Base-by-base conservation (phyloP, 2,113 vertebrate species). In the Carassius carassius region DNA sequence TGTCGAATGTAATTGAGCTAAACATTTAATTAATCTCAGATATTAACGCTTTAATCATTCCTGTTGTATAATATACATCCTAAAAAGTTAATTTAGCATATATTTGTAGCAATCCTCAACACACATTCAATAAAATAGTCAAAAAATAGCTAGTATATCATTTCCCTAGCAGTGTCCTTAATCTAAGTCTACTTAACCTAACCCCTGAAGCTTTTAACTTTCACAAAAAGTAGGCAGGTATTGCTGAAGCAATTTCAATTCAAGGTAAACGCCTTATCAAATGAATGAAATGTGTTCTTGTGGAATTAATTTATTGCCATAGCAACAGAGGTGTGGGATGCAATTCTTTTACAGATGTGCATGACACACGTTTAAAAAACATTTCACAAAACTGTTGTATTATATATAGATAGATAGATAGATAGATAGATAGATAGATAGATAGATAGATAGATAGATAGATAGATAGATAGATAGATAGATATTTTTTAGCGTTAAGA, bases 221-320 rank as follows among this genome's bases (percentile, higher is more conserved):
- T 67, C 41, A 81, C n/a, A 13, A 4, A 49, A 81, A 51, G 16
- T 49, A 49, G 78, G 62, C 23, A 67, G 13, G 35, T 62, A 62
- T 41, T 76, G 56, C 56, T 62, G 35, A n/a, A 78, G 37, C 60
- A 21, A 21, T 67, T 80, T 67, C 14, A 81, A 81, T 80, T 67
- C 14, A 81, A 81, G 23, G 62, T 81, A 81, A 67, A 81, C 8
- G 10, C 13, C 44, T 81, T 49, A 29, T 81, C 78, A 65, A 81
- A 67, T 67, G 2, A 81, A 67, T 81, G 1, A 81, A 65, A 67
- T 1, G 2, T 32, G 67, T 81, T 17, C 41, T 81, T 16, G 14
- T 80, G 10, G 13, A 79, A 79, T 63, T 44, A 49, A 81, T 65
- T 49, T 65, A 19, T 81, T 51, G 32, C 11, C 41, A 81, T 81